Conservation (phyloP, 2,113 vertebrate genomes). For the Emydura subglobosa region DNA sequence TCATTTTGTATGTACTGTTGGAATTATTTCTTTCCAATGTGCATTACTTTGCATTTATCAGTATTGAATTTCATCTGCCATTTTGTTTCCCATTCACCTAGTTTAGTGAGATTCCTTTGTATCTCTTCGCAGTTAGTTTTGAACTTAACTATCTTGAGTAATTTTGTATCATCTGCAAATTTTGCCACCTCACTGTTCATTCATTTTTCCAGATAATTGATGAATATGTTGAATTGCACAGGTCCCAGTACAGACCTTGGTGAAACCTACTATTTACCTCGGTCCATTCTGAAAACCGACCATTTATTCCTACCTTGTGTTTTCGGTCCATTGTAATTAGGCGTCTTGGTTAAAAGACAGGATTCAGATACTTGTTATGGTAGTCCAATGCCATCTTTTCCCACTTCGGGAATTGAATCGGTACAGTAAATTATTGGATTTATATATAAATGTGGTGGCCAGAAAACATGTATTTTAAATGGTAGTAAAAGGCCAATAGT, state of each 20-base stretch:
- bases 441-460: neutral
- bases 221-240: neutral
- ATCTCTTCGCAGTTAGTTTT: neutral
- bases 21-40: too few relatives aligned
- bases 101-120: neutral
- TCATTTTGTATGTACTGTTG: too few relatives aligned
- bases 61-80: too few relatives aligned
- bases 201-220: neutral
- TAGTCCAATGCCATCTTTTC: neutral
- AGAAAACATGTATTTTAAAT: conserved; percentile 20
- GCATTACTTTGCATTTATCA: too few relatives aligned
- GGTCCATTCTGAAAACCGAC: neutral
- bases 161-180: neutral
- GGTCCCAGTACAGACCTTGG: neutral
- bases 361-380: neutral
- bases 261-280: neutral
- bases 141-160: neutral
- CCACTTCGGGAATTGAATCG: neutral
- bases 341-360: too few relatives aligned
- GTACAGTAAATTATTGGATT: neutral
- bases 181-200: neutral
- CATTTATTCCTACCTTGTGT: neutral
- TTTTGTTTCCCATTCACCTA: neutral
- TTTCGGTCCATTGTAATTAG: neutral
- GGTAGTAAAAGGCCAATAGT: neutral